These are phyloP conservation scores for Fopius arisanus DNA, from an alignment of 1,140 invertebrate genomes.

Conservation along the genomic window DNA sequence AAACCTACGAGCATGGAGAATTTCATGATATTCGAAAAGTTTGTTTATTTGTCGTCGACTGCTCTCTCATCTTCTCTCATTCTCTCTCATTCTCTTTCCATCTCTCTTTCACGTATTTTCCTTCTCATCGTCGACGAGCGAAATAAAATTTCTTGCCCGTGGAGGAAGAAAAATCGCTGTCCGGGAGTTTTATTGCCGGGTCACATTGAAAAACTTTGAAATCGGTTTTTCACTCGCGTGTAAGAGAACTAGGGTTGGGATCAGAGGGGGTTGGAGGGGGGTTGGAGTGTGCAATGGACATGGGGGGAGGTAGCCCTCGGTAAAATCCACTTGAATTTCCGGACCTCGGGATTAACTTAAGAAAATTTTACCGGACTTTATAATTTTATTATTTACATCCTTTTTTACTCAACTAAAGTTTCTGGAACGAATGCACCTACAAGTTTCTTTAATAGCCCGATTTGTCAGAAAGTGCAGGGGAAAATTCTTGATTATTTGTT, in stretches of 20 bases:
- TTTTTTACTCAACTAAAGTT: neutral
- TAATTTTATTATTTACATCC: neutral
- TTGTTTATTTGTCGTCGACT: slow-evolving; percentile 9
- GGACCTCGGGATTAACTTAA: slow-evolving; percentile 20
- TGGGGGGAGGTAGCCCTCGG: neutral
- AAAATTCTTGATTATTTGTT: too few species aligned
- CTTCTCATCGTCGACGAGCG: neutral
- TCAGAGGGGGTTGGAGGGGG: neutral
- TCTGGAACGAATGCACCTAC: neutral
- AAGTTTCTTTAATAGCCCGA: neutral
- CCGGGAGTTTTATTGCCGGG: slow-evolving; percentile 21
- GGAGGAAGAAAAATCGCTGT: neutral
- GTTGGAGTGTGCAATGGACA: neutral
- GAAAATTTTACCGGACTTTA: neutral
- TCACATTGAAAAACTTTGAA: slow-evolving; percentile 27
- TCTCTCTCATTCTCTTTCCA: neutral
- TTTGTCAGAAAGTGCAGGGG: too few species aligned
- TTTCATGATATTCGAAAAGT: slow-evolving; percentile 13
- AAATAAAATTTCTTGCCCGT: neutral
- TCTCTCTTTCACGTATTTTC: slow-evolving; percentile 7
- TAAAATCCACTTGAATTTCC: slow-evolving; percentile 14
- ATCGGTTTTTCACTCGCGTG: slow-evolving; percentile 20
- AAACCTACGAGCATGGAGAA: neutral
- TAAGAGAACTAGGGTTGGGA: neutral
- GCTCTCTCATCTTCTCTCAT: neutral